A percentile compares a stretch with the other conserved stretches of the same genome.
phyloP scores from a whole-genome alignment of 1,140 invertebrate genomes.

The Akabosia matsudoensis region DNA sequence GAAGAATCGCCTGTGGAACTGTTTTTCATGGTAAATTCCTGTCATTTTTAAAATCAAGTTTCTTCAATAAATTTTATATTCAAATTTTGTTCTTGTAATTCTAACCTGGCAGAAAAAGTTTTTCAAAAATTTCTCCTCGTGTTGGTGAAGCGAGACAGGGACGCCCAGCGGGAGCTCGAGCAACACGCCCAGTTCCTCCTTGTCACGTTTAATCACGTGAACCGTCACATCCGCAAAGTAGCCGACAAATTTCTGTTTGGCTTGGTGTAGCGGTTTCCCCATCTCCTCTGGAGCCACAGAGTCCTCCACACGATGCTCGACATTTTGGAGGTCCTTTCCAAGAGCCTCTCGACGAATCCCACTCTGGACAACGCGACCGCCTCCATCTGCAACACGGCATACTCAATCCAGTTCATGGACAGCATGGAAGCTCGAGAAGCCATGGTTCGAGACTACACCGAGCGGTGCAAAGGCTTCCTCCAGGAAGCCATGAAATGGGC shows the following conservation, averaged over 20 bases:
- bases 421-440: constrained; percentile 81
- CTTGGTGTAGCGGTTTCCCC: constrained; percentile 79
- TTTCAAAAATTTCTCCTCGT: constrained; percentile 84
- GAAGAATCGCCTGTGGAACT: constrained; percentile 94
- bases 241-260: constrained; percentile 91
- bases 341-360: constrained; percentile 85
- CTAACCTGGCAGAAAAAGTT: constrained; percentile 79
- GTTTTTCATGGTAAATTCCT: constrained; percentile 80
- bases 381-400: constrained; percentile 76
- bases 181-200: constrained; percentile 89
- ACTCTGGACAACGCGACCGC: constrained; percentile 89
- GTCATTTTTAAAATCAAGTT: too few species aligned
- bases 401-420: constrained; percentile 84
- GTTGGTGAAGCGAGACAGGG: constrained; percentile 77
- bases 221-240: constrained; percentile 87
- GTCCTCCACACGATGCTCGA: constrained; percentile 97
- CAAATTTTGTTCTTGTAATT: too few species aligned
- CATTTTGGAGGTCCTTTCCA: constrained; percentile 86
- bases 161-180: constrained; percentile 82
- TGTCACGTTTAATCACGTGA: constrained; percentile 95
- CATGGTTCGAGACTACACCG: constrained; percentile 80
- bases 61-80: too few species aligned
- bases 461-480: constrained; percentile 86
- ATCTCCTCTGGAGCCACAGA: constrained; percentile 69
- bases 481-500: constrained; percentile 98